phyloP scores from a whole-genome alignment of 2,113 vertebrate species.

The Peromyscus californicus region DNA sequence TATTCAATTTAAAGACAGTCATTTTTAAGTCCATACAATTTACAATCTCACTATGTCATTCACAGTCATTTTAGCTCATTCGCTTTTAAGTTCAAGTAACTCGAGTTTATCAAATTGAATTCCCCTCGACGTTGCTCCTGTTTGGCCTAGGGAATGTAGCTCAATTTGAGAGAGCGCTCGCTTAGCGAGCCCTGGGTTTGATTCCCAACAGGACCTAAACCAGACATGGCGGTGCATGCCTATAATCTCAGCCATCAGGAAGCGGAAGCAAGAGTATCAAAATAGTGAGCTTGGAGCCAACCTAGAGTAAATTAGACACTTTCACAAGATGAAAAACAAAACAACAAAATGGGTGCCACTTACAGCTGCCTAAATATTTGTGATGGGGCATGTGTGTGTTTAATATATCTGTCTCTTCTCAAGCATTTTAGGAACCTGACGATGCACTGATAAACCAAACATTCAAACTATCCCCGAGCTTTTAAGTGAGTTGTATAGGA shows the following conservation, averaged over 20 bases:
- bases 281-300: neutral
- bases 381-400: neutral
- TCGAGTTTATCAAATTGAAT: neutral
- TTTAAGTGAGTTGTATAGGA: conserved; percentile 2
- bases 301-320: neutral
- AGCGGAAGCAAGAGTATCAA: neutral
- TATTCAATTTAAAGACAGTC: conserved; percentile 24
- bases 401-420: neutral
- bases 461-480: neutral
- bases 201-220: neutral
- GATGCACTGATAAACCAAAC: conserved; percentile 40
- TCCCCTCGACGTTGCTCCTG: neutral
- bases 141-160: neutral
- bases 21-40: conserved; percentile 5
- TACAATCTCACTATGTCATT: neutral
- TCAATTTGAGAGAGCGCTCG: neutral
- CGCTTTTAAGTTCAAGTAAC: conserved; percentile 24
- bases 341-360: neutral
- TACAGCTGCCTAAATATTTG: neutral
- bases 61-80: neutral
- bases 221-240: neutral
- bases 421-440: neutral
- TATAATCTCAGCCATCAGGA: neutral
- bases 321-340: neutral
- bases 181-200: neutral